Evolutionary conservation across 1,140 invertebrate genomes (phyloP).

Genomic region (Globodera ellingtonae): DNA sequence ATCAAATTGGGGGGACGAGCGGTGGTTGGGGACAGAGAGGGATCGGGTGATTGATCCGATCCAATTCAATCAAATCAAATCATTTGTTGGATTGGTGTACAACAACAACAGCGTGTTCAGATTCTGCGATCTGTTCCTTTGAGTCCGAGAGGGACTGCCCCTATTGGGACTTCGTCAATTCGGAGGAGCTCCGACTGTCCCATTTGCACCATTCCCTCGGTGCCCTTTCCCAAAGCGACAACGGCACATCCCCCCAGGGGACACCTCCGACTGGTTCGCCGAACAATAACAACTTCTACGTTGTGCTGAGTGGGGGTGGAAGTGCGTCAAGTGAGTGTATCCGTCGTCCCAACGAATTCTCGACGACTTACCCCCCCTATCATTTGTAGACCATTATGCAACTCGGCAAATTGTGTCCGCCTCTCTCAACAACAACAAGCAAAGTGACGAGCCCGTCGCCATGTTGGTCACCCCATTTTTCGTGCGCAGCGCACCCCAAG

Average conservation of each 20-base stretch:
- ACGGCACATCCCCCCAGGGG: slow-evolving; percentile 5
- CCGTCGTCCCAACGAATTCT: neutral
- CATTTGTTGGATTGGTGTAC: no score
- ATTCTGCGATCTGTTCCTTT: slow-evolving; percentile 1
- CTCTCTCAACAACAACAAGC: neutral
- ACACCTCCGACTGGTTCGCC: neutral
- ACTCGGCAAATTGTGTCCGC: neutral
- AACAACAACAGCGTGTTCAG: neutral
- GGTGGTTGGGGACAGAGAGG: no score
- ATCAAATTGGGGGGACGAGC: no score
- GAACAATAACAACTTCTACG: slow-evolving; percentile 36
- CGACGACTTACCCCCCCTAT: neutral
- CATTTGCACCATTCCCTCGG: slow-evolving; percentile 2
- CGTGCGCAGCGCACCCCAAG: slow-evolving; percentile 44
- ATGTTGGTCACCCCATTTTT: slow-evolving; percentile 53
- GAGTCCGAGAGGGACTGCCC: neutral
- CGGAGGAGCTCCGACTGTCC: slow-evolving; percentile 26
- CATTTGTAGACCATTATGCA: slow-evolving; percentile 50
- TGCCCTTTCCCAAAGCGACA: slow-evolving; percentile 9
- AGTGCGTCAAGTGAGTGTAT: slow-evolving; percentile 48
- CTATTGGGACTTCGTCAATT: slow-evolving; percentile 40
- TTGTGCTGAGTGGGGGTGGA: slow-evolving; percentile 47
- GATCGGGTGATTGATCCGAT: neutral
- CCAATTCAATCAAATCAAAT: no score
- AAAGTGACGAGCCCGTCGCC: slow-evolving; percentile 27